Evolutionary conservation across 2,888 invertebrate species (phyloP), one percentile per base, ranked within the genome.

Genomic region (Amblyjoppa fuscipennis): DNA sequence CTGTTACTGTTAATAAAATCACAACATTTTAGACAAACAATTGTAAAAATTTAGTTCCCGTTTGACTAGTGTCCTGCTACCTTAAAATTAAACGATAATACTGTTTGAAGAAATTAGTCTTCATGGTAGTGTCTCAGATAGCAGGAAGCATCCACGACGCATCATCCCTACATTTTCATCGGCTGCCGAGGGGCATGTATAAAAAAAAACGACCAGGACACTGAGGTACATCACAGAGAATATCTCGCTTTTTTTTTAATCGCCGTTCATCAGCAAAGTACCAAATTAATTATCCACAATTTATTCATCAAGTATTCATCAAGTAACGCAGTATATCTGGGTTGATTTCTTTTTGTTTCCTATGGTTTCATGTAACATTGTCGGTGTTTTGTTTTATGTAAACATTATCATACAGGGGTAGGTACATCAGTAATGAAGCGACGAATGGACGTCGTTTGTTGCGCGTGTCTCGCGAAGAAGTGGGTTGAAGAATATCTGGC

Each of bases 341-440:
- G 31, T 56, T 53, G 45, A 66, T 51, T 51, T 53, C 73, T 13
- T 31, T 31, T 31, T 34, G 16, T 13, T 68, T 59, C 38, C 31
- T 76, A 70, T 81, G 64, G 31, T 70, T 25, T 53, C 61, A 49
- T 53, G 49, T 70, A 61, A 53, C n/a, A 38, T 71, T 66, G n/a
- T 56, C 25, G 45, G 71, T 34, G 11, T 41, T 51, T 68, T 80
- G 9, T 71, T 61, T 49, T 71, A 74, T 83, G 68, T 76, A 69
- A 77, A 85, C 61, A 76, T 73, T 66, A 34, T 74, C 25, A 61
- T 84, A 81, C 51, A 77, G 68, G 69, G 38, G 56, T 81, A 86
- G 84, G 74, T 84, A 83, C 78, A 83, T 75, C 73, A 53, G 79
- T 83, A 83, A 81, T 81, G 64, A 78, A 74, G 49, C n/a, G 59